Evolutionary conservation across 2,797 vertebrate genomes (phyloP).

Genomic region (Pseudomugil gertrudae): DNA sequence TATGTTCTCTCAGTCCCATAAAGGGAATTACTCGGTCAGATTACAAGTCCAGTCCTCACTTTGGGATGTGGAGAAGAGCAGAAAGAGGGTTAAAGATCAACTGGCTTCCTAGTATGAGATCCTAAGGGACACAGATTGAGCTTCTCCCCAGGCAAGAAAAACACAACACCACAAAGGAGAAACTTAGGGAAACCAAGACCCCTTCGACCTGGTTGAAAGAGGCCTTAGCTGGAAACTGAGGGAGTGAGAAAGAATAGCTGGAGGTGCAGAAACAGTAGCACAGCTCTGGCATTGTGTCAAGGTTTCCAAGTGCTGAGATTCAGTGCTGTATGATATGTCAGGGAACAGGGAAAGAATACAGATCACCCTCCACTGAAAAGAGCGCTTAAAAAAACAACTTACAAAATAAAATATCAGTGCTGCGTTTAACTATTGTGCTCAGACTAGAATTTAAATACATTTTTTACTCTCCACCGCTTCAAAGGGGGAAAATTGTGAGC

Average conservation of each 20-base stretch:
- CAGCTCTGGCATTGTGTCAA: constrained; percentile 19
- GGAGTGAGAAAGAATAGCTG: constrained; percentile 40
- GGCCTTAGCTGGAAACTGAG: constrained; percentile 33
- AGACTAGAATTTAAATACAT: constrained; percentile 26
- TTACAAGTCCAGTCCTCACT: constrained; percentile 30
- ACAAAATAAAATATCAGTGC: background rate
- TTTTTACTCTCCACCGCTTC: constrained; percentile 24
- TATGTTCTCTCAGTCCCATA: constrained; percentile 31
- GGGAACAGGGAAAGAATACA: constrained; percentile 1
- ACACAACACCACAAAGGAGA: constrained; percentile 16
- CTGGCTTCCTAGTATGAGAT: constrained; percentile 42
- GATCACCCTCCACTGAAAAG: constrained; percentile 3
- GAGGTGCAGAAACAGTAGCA: constrained; percentile 19
- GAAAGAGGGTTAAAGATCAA: constrained; percentile 52
- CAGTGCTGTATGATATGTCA: constrained; percentile 15
- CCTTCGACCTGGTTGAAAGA: constrained; percentile 35
- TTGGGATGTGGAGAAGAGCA: constrained; percentile 32
- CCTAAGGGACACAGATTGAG: constrained; percentile 45
- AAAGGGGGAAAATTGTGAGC: constrained; percentile 22
- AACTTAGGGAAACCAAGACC: constrained; percentile 39
- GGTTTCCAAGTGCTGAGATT: constrained; percentile 9
- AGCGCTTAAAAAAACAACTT: background rate
- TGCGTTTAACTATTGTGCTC: constrained; percentile 14
- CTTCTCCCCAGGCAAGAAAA: constrained; percentile 19
- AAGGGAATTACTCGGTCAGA: constrained; percentile 29